Conservation (phyloP, 1,140 invertebrate genomes). For the Harpegnathos saltator region DNA sequence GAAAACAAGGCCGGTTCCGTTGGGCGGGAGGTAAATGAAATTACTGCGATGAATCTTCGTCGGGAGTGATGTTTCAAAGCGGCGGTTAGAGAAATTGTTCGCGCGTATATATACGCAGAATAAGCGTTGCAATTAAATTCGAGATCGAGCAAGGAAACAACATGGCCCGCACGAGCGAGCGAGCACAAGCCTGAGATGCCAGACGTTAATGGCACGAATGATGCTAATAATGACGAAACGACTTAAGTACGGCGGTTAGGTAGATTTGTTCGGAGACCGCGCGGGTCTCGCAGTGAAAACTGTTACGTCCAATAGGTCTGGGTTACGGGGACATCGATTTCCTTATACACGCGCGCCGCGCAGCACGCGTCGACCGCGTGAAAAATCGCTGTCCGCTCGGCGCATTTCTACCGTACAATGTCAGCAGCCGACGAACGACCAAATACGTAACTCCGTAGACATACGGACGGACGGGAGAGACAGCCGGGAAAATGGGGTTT, state of each 20-base stretch:
- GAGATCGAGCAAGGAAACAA: no score
- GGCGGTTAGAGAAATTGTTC: slow-evolving; percentile 22
- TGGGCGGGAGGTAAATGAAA: slow-evolving; percentile 22
- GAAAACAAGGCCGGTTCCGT: neutral
- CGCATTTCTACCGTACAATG: slow-evolving; percentile 64
- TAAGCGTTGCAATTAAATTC: slow-evolving; percentile 30
- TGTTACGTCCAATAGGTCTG: slow-evolving; percentile 80
- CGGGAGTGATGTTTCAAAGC: slow-evolving; percentile 17
- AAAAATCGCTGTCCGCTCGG: slow-evolving; percentile 38
- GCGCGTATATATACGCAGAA: no score
- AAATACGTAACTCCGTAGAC: slow-evolving; percentile 51
- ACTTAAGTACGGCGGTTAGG: slow-evolving; percentile 51
- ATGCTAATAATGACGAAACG: slow-evolving; percentile 54
- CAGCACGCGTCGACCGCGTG: neutral
- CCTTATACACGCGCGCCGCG: slow-evolving; percentile 53
- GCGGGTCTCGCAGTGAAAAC: slow-evolving; percentile 80
- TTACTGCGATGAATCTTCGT: slow-evolving; percentile 26
- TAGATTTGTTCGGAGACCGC: slow-evolving; percentile 55
- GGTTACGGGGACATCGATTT: slow-evolving; percentile 81
- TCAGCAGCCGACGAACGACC: neutral
- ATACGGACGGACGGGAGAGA: neutral
- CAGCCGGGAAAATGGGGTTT: slow-evolving; percentile 29
- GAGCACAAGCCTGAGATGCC: neutral
- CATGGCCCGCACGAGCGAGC: no score
- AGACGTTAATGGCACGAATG: slow-evolving; percentile 31